Conservation (phyloP, 2,797 vertebrate species). For the Melanotaenia nigrans region DNA sequence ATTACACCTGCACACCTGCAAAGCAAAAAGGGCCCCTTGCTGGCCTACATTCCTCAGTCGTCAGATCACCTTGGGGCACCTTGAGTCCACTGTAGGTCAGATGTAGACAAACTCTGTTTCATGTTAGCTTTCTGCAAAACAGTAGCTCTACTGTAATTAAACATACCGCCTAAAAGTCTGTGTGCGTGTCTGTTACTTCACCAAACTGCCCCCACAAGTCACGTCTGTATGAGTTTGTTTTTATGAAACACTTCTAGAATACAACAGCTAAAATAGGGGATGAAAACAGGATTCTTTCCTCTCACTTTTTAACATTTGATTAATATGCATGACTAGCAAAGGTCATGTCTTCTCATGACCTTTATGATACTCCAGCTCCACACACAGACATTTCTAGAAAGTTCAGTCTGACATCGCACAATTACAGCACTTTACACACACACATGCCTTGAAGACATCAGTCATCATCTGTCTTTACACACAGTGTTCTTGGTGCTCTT, state of each 20-base stretch:
- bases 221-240: neutral
- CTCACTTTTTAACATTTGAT: neutral
- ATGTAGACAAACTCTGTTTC: conserved; percentile 52
- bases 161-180: conserved; percentile 30
- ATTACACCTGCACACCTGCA: conserved; percentile 38
- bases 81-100: conserved; percentile 44
- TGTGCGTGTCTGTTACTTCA: neutral
- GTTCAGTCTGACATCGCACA: conserved; percentile 24
- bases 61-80: conserved; percentile 41
- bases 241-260: conserved; percentile 10
- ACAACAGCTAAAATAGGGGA: neutral
- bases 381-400: conserved; percentile 8
- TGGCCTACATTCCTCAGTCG: conserved; percentile 41
- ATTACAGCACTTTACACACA: conserved; percentile 20
- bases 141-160: conserved; percentile 43
- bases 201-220: conserved; percentile 22
- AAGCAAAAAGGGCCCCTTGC: conserved; percentile 17
- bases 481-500: neutral
- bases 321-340: conserved; percentile 1
- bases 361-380: neutral
- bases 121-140: conserved; percentile 45
- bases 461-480: conserved; percentile 14
- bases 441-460: conserved; percentile 18
- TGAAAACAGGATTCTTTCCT: neutral
- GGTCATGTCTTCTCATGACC: neutral